phyloP scores from a whole-genome alignment of 2,888 invertebrate genomes.

The Caenorhabditis japonica region DNA sequence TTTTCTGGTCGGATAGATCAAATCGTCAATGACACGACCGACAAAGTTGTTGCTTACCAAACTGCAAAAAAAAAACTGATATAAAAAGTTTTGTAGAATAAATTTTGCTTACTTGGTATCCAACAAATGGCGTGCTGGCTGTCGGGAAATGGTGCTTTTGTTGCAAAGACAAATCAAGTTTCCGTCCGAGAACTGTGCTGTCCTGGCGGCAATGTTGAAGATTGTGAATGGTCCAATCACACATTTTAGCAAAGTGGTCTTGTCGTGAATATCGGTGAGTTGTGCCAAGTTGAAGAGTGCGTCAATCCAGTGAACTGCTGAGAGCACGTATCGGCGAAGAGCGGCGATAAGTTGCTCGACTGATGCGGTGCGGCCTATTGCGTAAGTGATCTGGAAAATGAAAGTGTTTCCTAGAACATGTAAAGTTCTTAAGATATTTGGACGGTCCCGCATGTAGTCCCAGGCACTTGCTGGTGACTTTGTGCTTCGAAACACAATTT shows the following conservation, averaged over 20 bases:
- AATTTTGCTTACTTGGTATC: slow-evolving; percentile 67
- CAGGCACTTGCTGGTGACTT: too few relatives aligned
- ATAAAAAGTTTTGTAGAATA: background rate
- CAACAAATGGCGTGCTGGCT: slow-evolving; percentile 66
- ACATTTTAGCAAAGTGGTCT: slow-evolving; percentile 58
- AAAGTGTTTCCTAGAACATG: background rate
- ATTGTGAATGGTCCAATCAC: slow-evolving; percentile 59
- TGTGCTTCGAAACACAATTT: too few relatives aligned
- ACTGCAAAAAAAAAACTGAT: slow-evolving; percentile 61
- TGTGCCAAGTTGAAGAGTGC: slow-evolving; percentile 68
- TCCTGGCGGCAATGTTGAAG: slow-evolving; percentile 56
- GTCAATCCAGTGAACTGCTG: slow-evolving; percentile 74
- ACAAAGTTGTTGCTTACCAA: slow-evolving; percentile 72
- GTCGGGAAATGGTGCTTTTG: slow-evolving; percentile 65
- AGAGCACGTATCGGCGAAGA: slow-evolving; percentile 69
- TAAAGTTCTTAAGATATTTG: too few relatives aligned
- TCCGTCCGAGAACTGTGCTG: slow-evolving; percentile 50
- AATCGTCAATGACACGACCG: slow-evolving; percentile 71
- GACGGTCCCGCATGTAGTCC: too few relatives aligned
- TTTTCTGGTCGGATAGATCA: slow-evolving; percentile 69
- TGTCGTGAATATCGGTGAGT: slow-evolving; percentile 62
- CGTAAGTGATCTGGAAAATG: slow-evolving; percentile 59
- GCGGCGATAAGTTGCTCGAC: slow-evolving; percentile 73
- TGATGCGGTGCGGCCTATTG: slow-evolving; percentile 63
- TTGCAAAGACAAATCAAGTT: slow-evolving; percentile 70